A percentile compares a stretch with the other conserved stretches of the same genome.
These are phyloP conservation scores for Acanthornis magna DNA, from an alignment of 2,797 vertebrate genomes.

Conservation along the genomic window DNA sequence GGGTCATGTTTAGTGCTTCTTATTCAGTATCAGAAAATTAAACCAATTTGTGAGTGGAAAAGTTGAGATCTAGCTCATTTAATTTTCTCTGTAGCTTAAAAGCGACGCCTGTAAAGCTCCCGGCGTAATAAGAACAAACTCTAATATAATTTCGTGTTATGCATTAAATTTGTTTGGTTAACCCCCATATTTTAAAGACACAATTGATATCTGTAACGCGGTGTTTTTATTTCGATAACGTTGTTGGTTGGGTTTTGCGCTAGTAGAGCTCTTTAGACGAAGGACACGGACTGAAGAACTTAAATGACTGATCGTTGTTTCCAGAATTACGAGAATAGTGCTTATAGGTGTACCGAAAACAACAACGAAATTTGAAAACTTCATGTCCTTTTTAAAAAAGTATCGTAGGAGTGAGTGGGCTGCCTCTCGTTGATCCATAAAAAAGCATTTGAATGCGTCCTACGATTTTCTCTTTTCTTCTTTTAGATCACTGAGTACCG, in stretches of 20 bases:
- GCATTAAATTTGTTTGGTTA: accelerated
- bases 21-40: background rate
- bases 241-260: background rate
- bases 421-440: accelerated
- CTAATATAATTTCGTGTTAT: accelerated
- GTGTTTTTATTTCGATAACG: background rate
- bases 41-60: background rate
- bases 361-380: background rate
- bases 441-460: background rate
- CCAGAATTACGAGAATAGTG: background rate
- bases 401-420: accelerated
- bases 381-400: background rate
- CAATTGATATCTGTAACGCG: accelerated
- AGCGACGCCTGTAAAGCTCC: accelerated
- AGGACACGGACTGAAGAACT: background rate
- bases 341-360: background rate
- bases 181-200: background rate
- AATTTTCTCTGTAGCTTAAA: background rate
- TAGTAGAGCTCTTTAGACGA: background rate
- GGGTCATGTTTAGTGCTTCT: background rate
- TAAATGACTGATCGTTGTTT: accelerated
- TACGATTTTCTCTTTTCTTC: background rate
- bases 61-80: accelerated
- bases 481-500: background rate
- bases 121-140: accelerated